Conservation (phyloP, 1,140 invertebrate species). For the Drosophila gunungcola region DNA sequence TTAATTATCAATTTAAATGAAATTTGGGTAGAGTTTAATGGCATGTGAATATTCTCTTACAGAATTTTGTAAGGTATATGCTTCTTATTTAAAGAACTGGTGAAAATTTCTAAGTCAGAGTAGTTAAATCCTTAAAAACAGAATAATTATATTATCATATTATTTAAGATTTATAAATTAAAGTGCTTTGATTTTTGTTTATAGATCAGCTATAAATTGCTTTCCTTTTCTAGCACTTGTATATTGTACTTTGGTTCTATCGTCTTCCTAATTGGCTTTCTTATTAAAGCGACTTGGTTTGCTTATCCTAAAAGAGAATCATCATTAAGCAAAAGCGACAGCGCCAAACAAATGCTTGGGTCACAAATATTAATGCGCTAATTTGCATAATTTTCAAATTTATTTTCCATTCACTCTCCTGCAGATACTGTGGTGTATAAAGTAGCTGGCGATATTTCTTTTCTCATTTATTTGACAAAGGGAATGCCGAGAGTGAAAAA, state of each 20-base stretch:
- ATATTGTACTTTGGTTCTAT: constrained; percentile 12
- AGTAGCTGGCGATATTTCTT: constrained; percentile 59
- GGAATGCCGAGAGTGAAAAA: constrained; percentile 49
- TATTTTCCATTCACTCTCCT: constrained; percentile 57
- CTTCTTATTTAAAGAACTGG: too few relatives aligned
- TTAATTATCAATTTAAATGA: constrained; percentile 18
- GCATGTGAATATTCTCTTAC: neutral
- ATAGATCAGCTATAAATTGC: constrained; percentile 1
- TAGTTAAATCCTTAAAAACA: too few relatives aligned
- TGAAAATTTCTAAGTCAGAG: too few relatives aligned
- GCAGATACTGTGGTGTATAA: constrained; percentile 46
- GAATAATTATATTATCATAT: too few relatives aligned
- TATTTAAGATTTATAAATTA: too few relatives aligned
- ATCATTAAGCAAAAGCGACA: constrained; percentile 58
- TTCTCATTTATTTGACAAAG: constrained; percentile 43
- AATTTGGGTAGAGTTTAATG: constrained; percentile 5
- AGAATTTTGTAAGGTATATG: too few relatives aligned
- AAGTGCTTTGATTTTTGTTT: constrained; percentile 1
- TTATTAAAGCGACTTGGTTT: constrained; percentile 18
- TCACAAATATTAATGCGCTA: constrained; percentile 59
- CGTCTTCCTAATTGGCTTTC: constrained; percentile 18
- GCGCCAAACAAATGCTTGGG: constrained; percentile 50
- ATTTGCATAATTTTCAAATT: constrained; percentile 77
- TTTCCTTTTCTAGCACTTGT: constrained; percentile 11
- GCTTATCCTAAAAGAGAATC: constrained; percentile 34